Conservation (phyloP, 2,888 invertebrate species). For the Caenorhabditis parvicauda region DNA sequence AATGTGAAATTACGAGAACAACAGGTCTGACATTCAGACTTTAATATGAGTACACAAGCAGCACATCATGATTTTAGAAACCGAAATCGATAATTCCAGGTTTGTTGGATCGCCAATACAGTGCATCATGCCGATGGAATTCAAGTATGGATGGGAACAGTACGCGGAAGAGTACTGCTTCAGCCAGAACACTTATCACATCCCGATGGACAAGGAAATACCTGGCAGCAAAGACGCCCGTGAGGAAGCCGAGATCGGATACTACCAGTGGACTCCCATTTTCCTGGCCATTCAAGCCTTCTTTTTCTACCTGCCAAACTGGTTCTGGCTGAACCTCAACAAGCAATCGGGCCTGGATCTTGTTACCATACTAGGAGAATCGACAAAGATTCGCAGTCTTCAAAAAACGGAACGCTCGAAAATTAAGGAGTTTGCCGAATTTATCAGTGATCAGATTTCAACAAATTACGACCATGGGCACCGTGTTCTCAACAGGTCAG, state of each 20-base stretch:
- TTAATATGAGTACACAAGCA: too few species aligned
- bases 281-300: slow-evolving; percentile 56
- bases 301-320: slow-evolving; percentile 59
- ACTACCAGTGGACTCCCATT: slow-evolving; percentile 57
- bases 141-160: slow-evolving; percentile 59
- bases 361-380: not conserved
- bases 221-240: not conserved
- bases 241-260: slow-evolving; percentile 22
- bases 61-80: too few species aligned
- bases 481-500: too few species aligned
- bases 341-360: slow-evolving; percentile 42
- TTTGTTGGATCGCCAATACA: slow-evolving; percentile 18
- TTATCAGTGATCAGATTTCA: too few species aligned
- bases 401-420: slow-evolving; percentile 1
- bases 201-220: slow-evolving; percentile 22
- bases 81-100: not conserved
- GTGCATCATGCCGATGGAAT: slow-evolving; percentile 62
- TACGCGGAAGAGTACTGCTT: slow-evolving; percentile 61
- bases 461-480: too few species aligned
- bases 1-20: too few species aligned
- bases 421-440: slow-evolving; percentile 28
- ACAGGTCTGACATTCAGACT: too few species aligned
- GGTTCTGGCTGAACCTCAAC: slow-evolving; percentile 55
- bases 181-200: slow-evolving; percentile 55
- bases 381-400: not conserved